Evolutionary conservation across 2,888 invertebrate species (phyloP).

Genomic region (Blastobasis lacticolella): DNA sequence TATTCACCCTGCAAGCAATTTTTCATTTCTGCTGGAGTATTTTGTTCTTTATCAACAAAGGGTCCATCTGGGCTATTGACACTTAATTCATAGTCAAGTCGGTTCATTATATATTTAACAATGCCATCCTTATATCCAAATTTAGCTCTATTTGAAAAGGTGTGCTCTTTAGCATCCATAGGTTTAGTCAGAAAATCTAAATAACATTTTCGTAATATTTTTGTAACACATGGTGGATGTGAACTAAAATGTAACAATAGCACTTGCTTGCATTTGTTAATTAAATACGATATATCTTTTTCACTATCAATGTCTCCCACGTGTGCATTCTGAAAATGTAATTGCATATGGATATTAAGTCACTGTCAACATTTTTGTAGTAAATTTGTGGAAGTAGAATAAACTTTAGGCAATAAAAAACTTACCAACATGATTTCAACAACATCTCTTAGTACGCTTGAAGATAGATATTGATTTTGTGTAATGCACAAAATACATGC

Average conservation of each 20-base stretch:
- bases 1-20: slow-evolving; percentile 46
- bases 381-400: neutral
- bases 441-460: slow-evolving; percentile 44
- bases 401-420: slow-evolving; percentile 4
- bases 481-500: slow-evolving; percentile 47
- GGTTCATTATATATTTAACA: slow-evolving; percentile 54
- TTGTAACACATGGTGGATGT: slow-evolving; percentile 51
- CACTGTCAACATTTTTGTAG: neutral
- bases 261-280: slow-evolving; percentile 50
- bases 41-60: slow-evolving; percentile 41
- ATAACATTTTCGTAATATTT: slow-evolving; percentile 45
- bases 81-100: slow-evolving; percentile 52
- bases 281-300: slow-evolving; percentile 32
- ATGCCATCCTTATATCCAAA: slow-evolving; percentile 46
- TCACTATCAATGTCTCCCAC: slow-evolving; percentile 36
- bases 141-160: slow-evolving; percentile 45
- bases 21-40: slow-evolving; percentile 48
- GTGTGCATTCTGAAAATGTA: slow-evolving; percentile 58
- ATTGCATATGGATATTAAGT: neutral
- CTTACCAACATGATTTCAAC: slow-evolving; percentile 63
- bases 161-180: slow-evolving; percentile 41
- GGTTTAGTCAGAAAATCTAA: slow-evolving; percentile 46
- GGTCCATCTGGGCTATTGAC: slow-evolving; percentile 43
- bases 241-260: slow-evolving; percentile 45
- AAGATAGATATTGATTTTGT: slow-evolving; percentile 46